phyloP scores from a whole-genome alignment of 2,113 vertebrate species.

The Leptodactylus fuscus region DNA sequence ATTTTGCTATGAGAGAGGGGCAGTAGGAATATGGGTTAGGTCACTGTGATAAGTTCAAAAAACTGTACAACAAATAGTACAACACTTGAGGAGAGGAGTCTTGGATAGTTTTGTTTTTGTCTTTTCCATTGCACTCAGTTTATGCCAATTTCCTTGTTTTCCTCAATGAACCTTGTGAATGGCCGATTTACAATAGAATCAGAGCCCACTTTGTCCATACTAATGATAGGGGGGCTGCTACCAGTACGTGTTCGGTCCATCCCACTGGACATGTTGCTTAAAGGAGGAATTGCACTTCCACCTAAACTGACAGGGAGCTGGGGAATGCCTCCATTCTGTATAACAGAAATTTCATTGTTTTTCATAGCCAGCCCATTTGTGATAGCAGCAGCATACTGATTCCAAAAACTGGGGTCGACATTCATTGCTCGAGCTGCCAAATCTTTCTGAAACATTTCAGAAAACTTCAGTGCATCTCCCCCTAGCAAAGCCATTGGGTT shows the following conservation, averaged over 20 bases:
- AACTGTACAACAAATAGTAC: constrained; percentile 81
- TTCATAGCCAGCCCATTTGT: constrained; percentile 97
- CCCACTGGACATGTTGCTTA: constrained; percentile 84
- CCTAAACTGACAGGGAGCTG: constrained; percentile 93
- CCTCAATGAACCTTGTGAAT: constrained; percentile 96
- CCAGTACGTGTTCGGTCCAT: constrained; percentile 89
- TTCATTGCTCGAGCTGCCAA: constrained; percentile 96
- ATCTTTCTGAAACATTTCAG: constrained; percentile 98
- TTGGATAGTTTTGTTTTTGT: constrained; percentile 75
- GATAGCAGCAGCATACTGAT: constrained; percentile 96
- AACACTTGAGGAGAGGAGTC: constrained; percentile 74
- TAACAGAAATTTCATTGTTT: constrained; percentile 99
- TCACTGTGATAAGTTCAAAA: constrained; percentile 67
- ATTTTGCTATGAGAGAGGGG: constrained; percentile 79
- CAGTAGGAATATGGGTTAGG: constrained; percentile 69
- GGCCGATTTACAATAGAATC: constrained; percentile 85
- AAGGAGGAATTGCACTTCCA: constrained; percentile 84
- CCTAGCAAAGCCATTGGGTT: constrained; percentile 97
- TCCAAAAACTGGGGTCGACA: constrained; percentile 96
- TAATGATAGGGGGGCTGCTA: constrained; percentile 84
- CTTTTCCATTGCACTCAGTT: constrained; percentile 78
- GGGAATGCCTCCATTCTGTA: constrained; percentile 96
- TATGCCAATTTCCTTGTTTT: constrained; percentile 98
- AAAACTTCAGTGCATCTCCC: constrained; percentile 95
- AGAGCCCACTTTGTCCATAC: constrained; percentile 86